phyloP scores from a whole-genome alignment of 2,797 vertebrate species.

The Garrulus glandarius region DNA sequence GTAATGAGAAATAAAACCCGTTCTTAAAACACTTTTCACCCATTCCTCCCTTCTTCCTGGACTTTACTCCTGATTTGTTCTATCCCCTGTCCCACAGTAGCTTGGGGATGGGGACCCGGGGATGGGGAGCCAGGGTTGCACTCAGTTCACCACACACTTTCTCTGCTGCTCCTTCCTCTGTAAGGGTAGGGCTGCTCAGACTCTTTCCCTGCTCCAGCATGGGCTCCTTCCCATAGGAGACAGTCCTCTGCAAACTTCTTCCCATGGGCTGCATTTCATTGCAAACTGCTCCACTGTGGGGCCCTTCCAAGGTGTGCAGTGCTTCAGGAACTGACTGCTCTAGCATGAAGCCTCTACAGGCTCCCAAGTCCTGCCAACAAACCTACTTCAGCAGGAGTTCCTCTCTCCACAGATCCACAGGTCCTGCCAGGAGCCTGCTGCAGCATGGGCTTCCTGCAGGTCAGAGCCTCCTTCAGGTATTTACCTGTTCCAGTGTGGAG shows the following conservation, averaged over 20 bases:
- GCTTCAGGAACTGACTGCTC: not conserved
- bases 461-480: not conserved
- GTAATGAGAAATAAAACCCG: not conserved
- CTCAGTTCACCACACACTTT: not conserved
- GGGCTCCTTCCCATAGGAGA: not conserved
- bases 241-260: not conserved
- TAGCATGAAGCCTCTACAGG: accelerated
- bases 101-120: not conserved
- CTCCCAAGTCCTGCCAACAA: not conserved
- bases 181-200: not conserved
- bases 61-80: not conserved
- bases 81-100: not conserved
- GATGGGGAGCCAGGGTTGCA: not conserved
- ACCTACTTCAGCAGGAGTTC: not conserved
- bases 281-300: not conserved
- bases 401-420: not conserved
- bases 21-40: not conserved
- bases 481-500: too few species aligned
- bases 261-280: not conserved
- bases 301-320: not conserved
- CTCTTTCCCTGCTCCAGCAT: not conserved
- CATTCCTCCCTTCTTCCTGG: not conserved
- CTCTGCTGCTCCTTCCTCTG: not conserved
- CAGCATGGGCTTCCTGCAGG: not conserved
- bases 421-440: not conserved